These are phyloP conservation scores for Thera obeliscata DNA, from an alignment of 2,888 invertebrate species.

Conservation along the genomic window DNA sequence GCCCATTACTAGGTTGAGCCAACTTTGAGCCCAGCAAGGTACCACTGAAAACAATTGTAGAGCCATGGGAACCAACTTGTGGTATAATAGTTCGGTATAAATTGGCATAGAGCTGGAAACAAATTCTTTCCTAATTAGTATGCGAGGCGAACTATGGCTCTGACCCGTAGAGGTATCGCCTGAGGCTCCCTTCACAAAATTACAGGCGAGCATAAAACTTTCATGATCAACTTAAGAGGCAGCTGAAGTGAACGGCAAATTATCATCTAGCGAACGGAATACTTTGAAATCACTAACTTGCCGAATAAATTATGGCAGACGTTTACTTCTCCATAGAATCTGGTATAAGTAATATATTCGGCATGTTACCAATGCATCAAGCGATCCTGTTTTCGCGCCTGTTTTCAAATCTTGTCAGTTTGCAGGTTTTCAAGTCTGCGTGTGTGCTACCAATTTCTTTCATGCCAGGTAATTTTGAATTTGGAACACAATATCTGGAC, in stretches of 20 bases:
- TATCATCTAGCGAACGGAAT: neutral
- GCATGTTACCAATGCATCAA: no score
- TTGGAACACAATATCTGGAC: no score
- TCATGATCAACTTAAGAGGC: constrained; percentile 16
- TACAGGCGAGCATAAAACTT: constrained; percentile 23
- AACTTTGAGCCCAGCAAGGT: constrained; percentile 71
- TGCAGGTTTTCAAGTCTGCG: no score
- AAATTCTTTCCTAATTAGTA: constrained; percentile 58
- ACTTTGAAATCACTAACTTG: neutral
- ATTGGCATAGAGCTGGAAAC: constrained; percentile 62
- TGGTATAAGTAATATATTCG: no score
- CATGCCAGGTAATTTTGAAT: no score
- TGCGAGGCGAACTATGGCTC: constrained; percentile 39
- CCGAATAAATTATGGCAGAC: neutral
- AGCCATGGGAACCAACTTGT: constrained; percentile 70
- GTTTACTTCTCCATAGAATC: no score
- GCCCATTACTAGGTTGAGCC: constrained; percentile 71
- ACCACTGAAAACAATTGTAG: constrained; percentile 75
- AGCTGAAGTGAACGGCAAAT: constrained; percentile 3
- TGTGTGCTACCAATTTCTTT: no score
- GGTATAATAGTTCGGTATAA: constrained; percentile 60
- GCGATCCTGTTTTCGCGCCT: no score
- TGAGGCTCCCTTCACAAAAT: constrained; percentile 22
- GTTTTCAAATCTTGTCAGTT: no score
- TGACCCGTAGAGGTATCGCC: constrained; percentile 25